Evolutionary conservation across 1,140 invertebrate species (phyloP).

Genomic region (Drosophila orena): DNA sequence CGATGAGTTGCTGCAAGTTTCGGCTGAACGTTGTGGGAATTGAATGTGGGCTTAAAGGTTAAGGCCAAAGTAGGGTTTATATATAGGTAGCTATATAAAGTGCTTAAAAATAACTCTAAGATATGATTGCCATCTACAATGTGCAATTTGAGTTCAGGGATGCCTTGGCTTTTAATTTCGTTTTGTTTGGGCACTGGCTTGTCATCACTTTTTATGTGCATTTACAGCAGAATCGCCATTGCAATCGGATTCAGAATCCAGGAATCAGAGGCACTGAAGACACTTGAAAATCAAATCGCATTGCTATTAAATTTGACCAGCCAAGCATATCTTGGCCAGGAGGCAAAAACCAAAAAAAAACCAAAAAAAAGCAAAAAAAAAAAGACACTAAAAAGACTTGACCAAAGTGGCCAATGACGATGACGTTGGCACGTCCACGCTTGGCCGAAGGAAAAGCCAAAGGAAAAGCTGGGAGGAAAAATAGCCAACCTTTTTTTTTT

Average conservation of each 20-base stretch:
- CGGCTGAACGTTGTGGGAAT: background rate
- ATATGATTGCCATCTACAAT: background rate
- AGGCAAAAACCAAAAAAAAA: background rate
- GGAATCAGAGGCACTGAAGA: slow-evolving; percentile 18
- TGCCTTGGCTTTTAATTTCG: background rate
- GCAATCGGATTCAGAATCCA: background rate
- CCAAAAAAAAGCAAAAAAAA: too few relatives aligned
- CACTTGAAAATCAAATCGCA: slow-evolving; percentile 66
- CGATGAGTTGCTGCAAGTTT: slow-evolving; percentile 19
- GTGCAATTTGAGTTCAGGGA: background rate
- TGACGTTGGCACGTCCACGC: slow-evolving; percentile 55
- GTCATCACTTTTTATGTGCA: slow-evolving; percentile 36
- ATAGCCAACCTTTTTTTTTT: slow-evolving; percentile 1
- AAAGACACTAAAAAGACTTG: background rate
- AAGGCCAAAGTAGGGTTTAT: too few relatives aligned
- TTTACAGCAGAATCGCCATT: slow-evolving; percentile 26
- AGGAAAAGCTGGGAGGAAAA: background rate
- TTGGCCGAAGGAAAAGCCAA: background rate
- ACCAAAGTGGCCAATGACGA: slow-evolving; percentile 43
- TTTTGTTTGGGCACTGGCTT: slow-evolving; percentile 2
- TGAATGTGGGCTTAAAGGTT: background rate
- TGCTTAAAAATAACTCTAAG: background rate
- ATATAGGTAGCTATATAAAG: background rate
- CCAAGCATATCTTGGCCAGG: slow-evolving; percentile 57
- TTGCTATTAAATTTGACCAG: slow-evolving; percentile 69